These are phyloP conservation scores for Coracias cyanogaster DNA, from an alignment of 2,797 vertebrate species.

Conservation along the genomic window DNA sequence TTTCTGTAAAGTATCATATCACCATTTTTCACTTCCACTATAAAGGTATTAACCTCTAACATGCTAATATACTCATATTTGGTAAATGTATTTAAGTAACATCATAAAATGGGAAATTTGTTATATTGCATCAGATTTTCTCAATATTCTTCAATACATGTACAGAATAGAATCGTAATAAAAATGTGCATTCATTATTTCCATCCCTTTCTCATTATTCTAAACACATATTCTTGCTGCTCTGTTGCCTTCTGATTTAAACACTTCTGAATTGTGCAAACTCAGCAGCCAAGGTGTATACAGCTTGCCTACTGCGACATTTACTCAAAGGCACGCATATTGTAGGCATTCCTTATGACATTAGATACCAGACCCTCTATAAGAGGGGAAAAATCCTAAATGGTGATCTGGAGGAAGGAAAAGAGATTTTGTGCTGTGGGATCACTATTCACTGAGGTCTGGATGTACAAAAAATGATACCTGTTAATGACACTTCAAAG, in stretches of 20 bases:
- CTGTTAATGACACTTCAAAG: not conserved
- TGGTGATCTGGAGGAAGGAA: not conserved
- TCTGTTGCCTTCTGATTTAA: slow-evolving; percentile 11
- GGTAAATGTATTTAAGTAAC: not conserved
- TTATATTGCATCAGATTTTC: not conserved
- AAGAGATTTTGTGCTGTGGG: not conserved
- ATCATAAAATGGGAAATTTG: not conserved
- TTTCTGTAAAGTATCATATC: not conserved
- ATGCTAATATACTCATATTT: not conserved
- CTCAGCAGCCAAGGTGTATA: not conserved
- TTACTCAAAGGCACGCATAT: not conserved
- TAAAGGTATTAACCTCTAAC: not conserved
- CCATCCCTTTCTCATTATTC: not conserved
- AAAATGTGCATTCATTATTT: not conserved
- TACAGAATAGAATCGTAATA: not conserved
- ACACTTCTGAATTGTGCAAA: not conserved
- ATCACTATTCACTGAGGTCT: not conserved
- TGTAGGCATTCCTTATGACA: not conserved
- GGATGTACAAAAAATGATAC: not conserved
- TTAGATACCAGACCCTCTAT: not conserved
- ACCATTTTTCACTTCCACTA: not conserved
- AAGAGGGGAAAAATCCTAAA: not conserved
- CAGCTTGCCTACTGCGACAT: not conserved
- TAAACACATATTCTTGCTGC: not conserved
- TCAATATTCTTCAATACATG: not conserved